Conservation (phyloP, 2,113 vertebrate species). For the Elgaria multicarinata region DNA sequence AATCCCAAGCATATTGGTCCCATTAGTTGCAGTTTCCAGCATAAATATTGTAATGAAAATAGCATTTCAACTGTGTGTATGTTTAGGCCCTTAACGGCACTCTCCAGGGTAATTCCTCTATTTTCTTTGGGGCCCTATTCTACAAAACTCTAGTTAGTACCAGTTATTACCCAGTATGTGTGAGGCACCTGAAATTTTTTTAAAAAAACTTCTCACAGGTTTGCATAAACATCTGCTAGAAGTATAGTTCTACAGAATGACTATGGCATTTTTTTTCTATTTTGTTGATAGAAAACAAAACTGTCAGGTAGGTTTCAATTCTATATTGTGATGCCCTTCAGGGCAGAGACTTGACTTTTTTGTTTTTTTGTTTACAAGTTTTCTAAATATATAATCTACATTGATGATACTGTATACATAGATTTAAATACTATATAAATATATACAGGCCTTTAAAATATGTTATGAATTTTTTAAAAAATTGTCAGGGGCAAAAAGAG, state of each 20-base stretch:
- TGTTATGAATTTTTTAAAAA: neutral
- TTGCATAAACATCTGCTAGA: neutral
- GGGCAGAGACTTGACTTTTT: neutral
- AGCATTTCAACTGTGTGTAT: neutral
- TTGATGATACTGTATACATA: neutral
- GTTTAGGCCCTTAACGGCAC: neutral
- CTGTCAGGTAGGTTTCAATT: neutral
- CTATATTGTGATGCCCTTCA: neutral
- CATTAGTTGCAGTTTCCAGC: constrained; percentile 12
- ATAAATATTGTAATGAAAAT: constrained; percentile 15
- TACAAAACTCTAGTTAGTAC: neutral
- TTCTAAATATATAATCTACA: neutral
- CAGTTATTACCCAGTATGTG: neutral
- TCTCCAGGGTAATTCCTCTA: constrained; percentile 13
- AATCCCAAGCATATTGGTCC: constrained; percentile 11
- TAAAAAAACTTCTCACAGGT: neutral
- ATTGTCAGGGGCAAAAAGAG: neutral
- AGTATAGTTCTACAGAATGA: neutral
- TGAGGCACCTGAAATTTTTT: constrained; percentile 3
- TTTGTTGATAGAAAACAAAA: neutral
- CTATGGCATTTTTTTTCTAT: neutral
- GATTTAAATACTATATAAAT: neutral
- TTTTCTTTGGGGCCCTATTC: constrained; percentile 20
- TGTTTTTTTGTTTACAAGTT: neutral
- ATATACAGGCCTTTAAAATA: neutral